phyloP scores from a whole-genome alignment of 1,140 invertebrate species.

The Drosophila yakuba region DNA sequence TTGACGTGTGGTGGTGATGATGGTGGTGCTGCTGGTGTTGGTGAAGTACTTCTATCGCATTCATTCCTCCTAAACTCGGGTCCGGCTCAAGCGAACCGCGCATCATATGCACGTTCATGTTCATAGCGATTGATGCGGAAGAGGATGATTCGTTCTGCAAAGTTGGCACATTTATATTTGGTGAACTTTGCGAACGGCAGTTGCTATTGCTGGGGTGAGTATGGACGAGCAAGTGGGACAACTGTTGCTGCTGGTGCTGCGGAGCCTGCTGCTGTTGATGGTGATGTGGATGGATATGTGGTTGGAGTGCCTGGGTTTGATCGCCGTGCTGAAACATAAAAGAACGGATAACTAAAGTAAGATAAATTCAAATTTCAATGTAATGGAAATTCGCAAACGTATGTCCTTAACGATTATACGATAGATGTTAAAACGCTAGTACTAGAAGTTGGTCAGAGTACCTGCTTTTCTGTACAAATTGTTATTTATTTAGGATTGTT shows the following conservation, averaged over 20 bases:
- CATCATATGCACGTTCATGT: conserved; percentile 83
- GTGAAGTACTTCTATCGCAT: conserved; percentile 84
- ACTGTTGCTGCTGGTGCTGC: conserved; percentile 86
- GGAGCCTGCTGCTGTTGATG: conserved; percentile 69
- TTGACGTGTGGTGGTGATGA: conserved; percentile 70
- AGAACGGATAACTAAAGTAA: neutral
- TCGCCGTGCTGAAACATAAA: conserved; percentile 15
- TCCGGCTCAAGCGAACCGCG: conserved; percentile 63
- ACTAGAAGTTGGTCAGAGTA: too few species aligned
- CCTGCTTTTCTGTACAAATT: too few species aligned
- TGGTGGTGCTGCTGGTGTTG: conserved; percentile 85
- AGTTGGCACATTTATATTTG: conserved; percentile 69
- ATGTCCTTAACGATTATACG: too few species aligned
- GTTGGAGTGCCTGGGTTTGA: conserved; percentile 10
- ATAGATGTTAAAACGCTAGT: too few species aligned
- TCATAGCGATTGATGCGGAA: conserved; percentile 33
- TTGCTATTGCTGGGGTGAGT: conserved; percentile 15
- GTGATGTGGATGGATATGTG: conserved; percentile 12
- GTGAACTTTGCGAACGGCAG: conserved; percentile 74
- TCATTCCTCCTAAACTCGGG: conserved; percentile 60
- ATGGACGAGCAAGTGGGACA: conserved; percentile 75
- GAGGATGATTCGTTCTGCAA: conserved; percentile 76
- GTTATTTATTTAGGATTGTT: neutral
- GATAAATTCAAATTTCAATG: neutral
- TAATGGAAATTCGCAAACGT: too few species aligned